A percentile compares a stretch with the other conserved stretches of the same genome.
Evolutionary conservation across 2,888 invertebrate genomes (phyloP).

Genomic region (Phanerotoma sp.): DNA sequence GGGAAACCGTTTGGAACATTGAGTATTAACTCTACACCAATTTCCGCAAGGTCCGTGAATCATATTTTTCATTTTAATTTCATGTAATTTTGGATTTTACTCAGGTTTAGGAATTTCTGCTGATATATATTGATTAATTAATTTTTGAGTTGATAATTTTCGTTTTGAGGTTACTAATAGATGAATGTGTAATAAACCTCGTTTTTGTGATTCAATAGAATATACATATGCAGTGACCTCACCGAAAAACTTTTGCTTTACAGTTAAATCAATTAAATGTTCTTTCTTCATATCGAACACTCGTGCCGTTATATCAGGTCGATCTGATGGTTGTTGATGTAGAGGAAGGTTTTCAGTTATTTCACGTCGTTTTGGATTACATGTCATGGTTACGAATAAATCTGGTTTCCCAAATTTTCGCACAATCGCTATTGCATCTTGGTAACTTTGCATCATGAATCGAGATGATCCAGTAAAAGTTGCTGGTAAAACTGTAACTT

Average conservation of each 20-base stretch:
- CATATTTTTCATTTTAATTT: slow-evolving; percentile 16
- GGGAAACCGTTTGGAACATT: slow-evolving; percentile 40
- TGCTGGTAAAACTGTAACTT: slow-evolving; percentile 16
- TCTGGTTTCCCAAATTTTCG: slow-evolving; percentile 8
- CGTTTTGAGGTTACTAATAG: slow-evolving; percentile 31
- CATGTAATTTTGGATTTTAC: slow-evolving; percentile 26
- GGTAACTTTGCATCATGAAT: slow-evolving; percentile 18
- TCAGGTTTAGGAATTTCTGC: slow-evolving; percentile 48
- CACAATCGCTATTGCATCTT: slow-evolving; percentile 17
- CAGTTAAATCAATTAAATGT: slow-evolving; percentile 21
- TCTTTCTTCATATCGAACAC: slow-evolving; percentile 30
- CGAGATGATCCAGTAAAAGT: slow-evolving; percentile 12
- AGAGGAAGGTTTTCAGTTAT: slow-evolving; percentile 31
- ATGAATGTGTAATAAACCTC: slow-evolving; percentile 33
- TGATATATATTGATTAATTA: slow-evolving; percentile 33
- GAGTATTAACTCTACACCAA: slow-evolving; percentile 30
- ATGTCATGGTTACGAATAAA: slow-evolving; percentile 45
- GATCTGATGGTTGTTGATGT: slow-evolving; percentile 29
- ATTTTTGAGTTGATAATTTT: slow-evolving; percentile 33
- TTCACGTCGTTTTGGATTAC: slow-evolving; percentile 37
- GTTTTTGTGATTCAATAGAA: slow-evolving; percentile 34
- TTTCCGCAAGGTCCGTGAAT: slow-evolving; percentile 45
- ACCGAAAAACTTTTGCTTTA: slow-evolving; percentile 28
- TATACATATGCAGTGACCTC: slow-evolving; percentile 29
- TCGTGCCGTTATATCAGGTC: slow-evolving; percentile 29